Evolutionary conservation across 1,140 invertebrate species (phyloP), one percentile per base, ranked within the genome.

Genomic region (Ladona fulva): DNA sequence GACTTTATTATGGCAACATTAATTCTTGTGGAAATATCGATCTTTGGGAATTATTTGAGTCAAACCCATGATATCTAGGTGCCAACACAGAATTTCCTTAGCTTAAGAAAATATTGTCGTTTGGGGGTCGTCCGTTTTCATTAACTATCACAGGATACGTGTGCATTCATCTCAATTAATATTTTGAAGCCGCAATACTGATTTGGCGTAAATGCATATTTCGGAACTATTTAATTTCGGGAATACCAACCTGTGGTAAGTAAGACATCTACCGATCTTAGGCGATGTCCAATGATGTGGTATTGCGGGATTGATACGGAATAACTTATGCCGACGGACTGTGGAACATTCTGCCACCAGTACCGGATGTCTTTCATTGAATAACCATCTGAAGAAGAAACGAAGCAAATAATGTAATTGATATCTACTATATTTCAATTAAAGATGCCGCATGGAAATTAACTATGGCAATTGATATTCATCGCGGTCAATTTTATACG

Each of bases 321-420:
- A 86, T 92, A 92, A 85, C 94, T 94, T 80, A 97, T 93, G 83
- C 94, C 94, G 83, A 97, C 95, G 82, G 95, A 95, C 87, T 93
- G 92, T 84, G 93, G 92, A 80, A 94, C 94, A 85, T 95, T 94
- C 87, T 95, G 94, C 95, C 95, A 97, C 87, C 94, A 95, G 91
- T 97, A 96, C 82, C 93, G 91, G 88, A 97, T 97, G 90, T 97
- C 95, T 87, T 93, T 90, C 95, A 96, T 97, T 85, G 95, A 96
- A 90, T 97, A 97, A 88, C 95, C 95, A 91, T 97, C 95, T 97
- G 91, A 87, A 81, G 89, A 84, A 84, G 88, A 90, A 85, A 90
- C 14, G 3, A 66, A 1, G n/a, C 5, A 66, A 37, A 37, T n/a
- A 37, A 44, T n/a, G 24, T 22, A 44, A n/a, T 19, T 66, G 59